Conservation (phyloP, 1,140 invertebrate species). For the Popillia japonica region DNA sequence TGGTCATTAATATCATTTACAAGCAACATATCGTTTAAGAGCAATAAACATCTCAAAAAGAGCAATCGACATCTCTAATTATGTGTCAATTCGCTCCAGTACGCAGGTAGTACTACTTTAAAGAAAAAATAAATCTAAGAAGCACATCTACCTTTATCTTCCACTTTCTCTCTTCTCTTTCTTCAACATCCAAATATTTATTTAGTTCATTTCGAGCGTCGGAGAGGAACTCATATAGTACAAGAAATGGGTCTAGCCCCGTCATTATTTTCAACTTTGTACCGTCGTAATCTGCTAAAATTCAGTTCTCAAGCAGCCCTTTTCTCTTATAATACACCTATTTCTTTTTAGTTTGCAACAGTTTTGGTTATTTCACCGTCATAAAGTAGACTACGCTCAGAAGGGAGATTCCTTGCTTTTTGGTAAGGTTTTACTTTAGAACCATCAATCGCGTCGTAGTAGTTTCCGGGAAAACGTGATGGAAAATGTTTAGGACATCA, state of each 20-base stretch:
- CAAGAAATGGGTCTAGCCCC: conserved; percentile 3
- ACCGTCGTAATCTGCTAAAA: conserved; percentile 29
- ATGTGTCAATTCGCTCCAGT: neutral
- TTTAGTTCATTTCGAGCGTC: neutral
- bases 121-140: neutral
- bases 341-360: conserved; percentile 24
- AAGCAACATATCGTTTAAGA: too few relatives aligned
- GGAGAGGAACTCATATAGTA: conserved; percentile 17
- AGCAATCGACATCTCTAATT: too few relatives aligned
- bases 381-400: neutral
- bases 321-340: conserved; percentile 24
- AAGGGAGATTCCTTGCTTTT: neutral
- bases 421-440: conserved; percentile 22
- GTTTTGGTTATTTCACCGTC: conserved; percentile 16
- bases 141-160: neutral
- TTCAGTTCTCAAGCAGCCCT: neutral
- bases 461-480: neutral
- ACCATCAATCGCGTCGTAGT: neutral
- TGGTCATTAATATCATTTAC: too few relatives aligned
- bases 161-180: neutral
- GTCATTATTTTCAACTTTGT: conserved; percentile 31
- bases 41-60: too few relatives aligned
- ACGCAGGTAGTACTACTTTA: neutral
- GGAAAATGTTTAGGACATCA: conserved; percentile 1
- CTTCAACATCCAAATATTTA: neutral